phyloP scores from a whole-genome alignment of 2,888 invertebrate genomes.

The Acrobasis repandana region DNA sequence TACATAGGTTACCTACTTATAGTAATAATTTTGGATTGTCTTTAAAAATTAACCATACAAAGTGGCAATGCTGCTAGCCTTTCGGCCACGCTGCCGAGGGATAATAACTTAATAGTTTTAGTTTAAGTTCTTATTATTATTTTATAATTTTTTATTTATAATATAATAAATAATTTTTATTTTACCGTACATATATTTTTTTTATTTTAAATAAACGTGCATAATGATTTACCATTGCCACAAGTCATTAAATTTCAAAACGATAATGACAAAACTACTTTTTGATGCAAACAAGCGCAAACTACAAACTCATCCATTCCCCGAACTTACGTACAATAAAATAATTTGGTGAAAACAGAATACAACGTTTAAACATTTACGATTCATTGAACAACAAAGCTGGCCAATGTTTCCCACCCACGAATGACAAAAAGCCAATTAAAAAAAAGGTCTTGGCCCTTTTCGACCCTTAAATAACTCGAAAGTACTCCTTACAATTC shows the following conservation, averaged over 20 bases:
- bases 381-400: conserved; percentile 40
- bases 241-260: neutral
- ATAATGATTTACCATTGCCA: neutral
- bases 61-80: no score
- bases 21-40: no score
- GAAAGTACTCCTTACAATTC: conserved; percentile 10
- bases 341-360: conserved; percentile 23
- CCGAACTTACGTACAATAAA: conserved; percentile 7
- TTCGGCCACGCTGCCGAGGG: no score
- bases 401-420: conserved; percentile 36
- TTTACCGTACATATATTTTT: no score
- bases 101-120: no score
- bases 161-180: no score
- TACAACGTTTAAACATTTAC: conserved; percentile 39
- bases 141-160: no score
- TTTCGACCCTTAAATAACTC: conserved; percentile 35
- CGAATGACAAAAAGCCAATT: conserved; percentile 30
- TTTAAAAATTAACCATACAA: no score
- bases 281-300: neutral
- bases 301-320: neutral
- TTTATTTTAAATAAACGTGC: neutral
- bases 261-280: neutral
- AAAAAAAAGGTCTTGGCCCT: conserved; percentile 34
- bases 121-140: no score
- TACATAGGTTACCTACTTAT: no score